phyloP scores from a whole-genome alignment of 1,140 invertebrate genomes.

The Solenopsis fugax region DNA sequence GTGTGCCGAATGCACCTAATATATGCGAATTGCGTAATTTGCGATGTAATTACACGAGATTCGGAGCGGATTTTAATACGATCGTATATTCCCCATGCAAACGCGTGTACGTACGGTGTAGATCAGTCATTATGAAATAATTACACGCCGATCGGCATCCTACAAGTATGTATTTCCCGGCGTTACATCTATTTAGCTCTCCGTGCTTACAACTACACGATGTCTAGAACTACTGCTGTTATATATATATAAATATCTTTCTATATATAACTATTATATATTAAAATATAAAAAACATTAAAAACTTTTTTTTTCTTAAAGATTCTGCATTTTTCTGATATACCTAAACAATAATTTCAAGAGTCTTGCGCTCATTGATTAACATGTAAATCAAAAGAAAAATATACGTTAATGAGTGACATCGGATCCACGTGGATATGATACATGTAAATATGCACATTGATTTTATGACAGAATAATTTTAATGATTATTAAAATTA shows the following conservation, averaged over 20 bases:
- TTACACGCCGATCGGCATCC: conserved; percentile 39
- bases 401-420: background rate
- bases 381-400: background rate
- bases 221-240: background rate
- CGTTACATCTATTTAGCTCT: conserved; percentile 9
- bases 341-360: background rate
- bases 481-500: conserved; percentile 26
- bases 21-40: conserved; percentile 46
- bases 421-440: no score
- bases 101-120: background rate
- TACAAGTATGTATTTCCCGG: conserved; percentile 6
- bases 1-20: background rate
- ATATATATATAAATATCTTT: background rate
- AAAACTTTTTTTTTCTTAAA: background rate
- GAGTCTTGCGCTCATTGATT: background rate
- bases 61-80: conserved; percentile 43
- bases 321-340: background rate
- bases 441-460: background rate
- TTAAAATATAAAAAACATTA: background rate
- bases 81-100: background rate
- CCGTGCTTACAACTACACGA: background rate
- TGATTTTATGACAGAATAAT: background rate
- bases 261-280: background rate
- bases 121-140: conserved; percentile 41
- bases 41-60: conserved; percentile 27